A percentile compares a stretch with the other conserved stretches of the same genome.
These are phyloP conservation scores for Cynaeus angustus DNA, from an alignment of 2,888 invertebrate species.

Conservation along the genomic window DNA sequence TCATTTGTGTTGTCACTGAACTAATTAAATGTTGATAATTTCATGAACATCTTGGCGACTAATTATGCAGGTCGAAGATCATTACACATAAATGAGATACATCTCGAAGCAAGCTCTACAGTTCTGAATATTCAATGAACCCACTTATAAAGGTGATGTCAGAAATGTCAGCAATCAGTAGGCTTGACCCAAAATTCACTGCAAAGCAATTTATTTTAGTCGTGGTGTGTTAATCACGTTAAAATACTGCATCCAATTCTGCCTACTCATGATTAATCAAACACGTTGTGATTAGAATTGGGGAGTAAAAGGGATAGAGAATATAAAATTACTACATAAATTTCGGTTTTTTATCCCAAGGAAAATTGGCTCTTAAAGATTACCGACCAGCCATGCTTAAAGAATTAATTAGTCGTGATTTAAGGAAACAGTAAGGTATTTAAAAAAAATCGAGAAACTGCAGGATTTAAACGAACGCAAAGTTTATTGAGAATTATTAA, in stretches of 20 bases:
- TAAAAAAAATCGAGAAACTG: too few species aligned
- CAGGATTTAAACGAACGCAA: too few species aligned
- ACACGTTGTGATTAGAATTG: constrained; percentile 7
- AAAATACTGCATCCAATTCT: constrained; percentile 1
- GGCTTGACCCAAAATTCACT: constrained; percentile 17
- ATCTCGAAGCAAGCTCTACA: constrained; percentile 2
- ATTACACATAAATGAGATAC: constrained; percentile 3
- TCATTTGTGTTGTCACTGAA: background rate
- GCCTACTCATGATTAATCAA: background rate
- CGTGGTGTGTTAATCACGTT: constrained; percentile 11
- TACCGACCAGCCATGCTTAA: too few species aligned
- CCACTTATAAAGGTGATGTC: constrained; percentile 11
- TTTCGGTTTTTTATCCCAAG: too few species aligned
- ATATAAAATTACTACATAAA: background rate
- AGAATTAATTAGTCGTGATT: too few species aligned
- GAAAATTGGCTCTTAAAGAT: too few species aligned
- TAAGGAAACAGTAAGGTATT: too few species aligned
- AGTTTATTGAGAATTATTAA: background rate
- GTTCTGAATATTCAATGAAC: constrained; percentile 8
- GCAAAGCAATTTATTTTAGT: background rate
- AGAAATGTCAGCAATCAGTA: constrained; percentile 12
- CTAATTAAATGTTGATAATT: background rate
- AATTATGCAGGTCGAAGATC: constrained; percentile 11
- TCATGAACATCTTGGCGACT: background rate
- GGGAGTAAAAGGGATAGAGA: background rate